Evolutionary conservation across 2,113 vertebrate genomes (phyloP).

Genomic region (Talpa occidentalis): DNA sequence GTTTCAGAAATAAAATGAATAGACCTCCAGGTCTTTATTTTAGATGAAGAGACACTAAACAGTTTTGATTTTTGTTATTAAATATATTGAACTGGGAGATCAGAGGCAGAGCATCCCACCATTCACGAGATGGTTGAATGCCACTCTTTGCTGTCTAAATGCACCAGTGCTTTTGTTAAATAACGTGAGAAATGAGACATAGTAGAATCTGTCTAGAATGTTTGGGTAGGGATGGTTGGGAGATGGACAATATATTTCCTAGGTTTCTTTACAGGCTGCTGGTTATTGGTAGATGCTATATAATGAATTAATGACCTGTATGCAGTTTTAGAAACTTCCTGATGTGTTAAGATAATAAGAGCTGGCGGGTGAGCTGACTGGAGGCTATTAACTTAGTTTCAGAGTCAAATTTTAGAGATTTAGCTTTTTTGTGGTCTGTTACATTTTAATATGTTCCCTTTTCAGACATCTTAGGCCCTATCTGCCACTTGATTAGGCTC

Average conservation of each 20-base stretch:
- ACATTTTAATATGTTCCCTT: slow-evolving; percentile 25
- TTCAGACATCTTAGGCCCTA: not conserved
- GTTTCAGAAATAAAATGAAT: slow-evolving; percentile 28
- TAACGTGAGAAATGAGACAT: not conserved
- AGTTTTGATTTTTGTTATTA: slow-evolving; percentile 6
- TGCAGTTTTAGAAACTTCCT: not conserved
- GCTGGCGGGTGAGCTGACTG: not conserved
- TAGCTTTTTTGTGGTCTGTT: not conserved
- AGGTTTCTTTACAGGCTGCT: not conserved
- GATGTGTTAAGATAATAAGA: slow-evolving; percentile 13
- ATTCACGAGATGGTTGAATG: not conserved
- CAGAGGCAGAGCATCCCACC: not conserved
- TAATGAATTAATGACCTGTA: slow-evolving; percentile 14
- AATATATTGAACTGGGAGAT: not conserved
- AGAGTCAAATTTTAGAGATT: slow-evolving; percentile 6
- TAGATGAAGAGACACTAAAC: not conserved
- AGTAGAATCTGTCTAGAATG: not conserved
- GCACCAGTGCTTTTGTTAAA: slow-evolving; percentile 24
- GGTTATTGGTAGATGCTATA: not conserved
- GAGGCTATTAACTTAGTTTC: slow-evolving; percentile 6
- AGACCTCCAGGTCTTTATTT: slow-evolving; percentile 25
- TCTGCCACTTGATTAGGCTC: slow-evolving; percentile 13
- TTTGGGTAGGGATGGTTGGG: not conserved
- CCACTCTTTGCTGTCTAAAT: not conserved
- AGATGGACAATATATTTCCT: not conserved